These are phyloP conservation scores for Chinchilla lanigera DNA, from an alignment of 2,113 vertebrate species.

Conservation along the genomic window DNA sequence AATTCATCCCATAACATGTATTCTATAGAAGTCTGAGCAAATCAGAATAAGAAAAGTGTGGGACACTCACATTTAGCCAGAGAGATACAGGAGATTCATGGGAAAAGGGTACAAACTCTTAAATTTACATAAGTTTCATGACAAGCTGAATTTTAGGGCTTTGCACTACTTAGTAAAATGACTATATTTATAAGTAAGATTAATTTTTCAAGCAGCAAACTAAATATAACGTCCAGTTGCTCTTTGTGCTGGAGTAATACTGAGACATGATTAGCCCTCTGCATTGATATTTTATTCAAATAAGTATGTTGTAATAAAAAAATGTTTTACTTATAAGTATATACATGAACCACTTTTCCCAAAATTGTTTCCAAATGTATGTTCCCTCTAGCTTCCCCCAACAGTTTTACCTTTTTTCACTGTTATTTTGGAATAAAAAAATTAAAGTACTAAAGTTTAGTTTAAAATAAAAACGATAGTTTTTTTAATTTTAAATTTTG, in stretches of 20 bases:
- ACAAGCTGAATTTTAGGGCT: not conserved
- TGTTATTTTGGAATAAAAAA: not conserved
- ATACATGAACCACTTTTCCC: not conserved
- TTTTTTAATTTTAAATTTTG: not conserved
- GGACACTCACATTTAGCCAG: not conserved
- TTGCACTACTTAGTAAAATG: not conserved
- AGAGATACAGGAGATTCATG: not conserved
- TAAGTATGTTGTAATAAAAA: not conserved
- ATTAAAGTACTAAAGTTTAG: constrained; percentile 1
- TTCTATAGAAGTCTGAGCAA: not conserved
- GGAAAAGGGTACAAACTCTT: not conserved
- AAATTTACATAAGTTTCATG: not conserved
- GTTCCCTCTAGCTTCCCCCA: not conserved
- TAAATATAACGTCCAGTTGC: not conserved
- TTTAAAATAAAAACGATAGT: not conserved
- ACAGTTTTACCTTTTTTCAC: not conserved
- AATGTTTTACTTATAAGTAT: constrained; percentile 1
- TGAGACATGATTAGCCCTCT: not conserved
- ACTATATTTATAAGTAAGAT: not conserved
- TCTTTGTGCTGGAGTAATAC: not conserved
- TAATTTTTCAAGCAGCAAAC: constrained; percentile 7
- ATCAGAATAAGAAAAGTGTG: not conserved
- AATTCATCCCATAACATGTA: not conserved
- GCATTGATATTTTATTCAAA: constrained; percentile 28
- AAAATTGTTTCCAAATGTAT: constrained; percentile 34